These are phyloP conservation scores for Narcine bancroftii DNA, from an alignment of 2,113 vertebrate genomes.

Conservation along the genomic window DNA sequence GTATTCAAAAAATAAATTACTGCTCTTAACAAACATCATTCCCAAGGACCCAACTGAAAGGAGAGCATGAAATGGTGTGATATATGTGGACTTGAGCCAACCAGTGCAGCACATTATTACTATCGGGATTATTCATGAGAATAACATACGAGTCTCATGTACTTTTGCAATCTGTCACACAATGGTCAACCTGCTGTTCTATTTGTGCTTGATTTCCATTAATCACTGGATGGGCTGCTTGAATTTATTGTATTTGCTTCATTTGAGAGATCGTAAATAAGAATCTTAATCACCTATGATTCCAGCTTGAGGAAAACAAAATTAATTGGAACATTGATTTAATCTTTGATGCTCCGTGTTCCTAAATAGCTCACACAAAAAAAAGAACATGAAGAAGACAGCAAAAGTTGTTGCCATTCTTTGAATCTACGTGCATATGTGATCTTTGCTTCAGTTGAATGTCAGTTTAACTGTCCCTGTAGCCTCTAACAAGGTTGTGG, in stretches of 20 bases:
- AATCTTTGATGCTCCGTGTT: neutral
- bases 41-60: neutral
- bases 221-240: neutral
- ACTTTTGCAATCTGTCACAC: neutral
- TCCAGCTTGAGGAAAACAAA: neutral
- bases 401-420: neutral
- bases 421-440: neutral
- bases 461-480: too few relatives aligned
- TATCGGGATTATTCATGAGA: neutral
- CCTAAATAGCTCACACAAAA: neutral
- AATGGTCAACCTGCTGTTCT: neutral
- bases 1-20: neutral
- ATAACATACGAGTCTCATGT: neutral
- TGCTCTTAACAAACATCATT: neutral
- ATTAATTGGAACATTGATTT: neutral
- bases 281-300: neutral
- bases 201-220: neutral
- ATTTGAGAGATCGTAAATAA: neutral
- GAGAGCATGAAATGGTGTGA: neutral
- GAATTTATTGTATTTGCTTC: neutral
- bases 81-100: neutral
- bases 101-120: neutral
- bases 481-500: too few relatives aligned
- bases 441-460: neutral
- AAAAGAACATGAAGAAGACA: neutral